A percentile compares a stretch with the other conserved stretches of the same genome.
Conservation (phyloP, 2,113 vertebrate species). For the Oreochromis spilurus region DNA sequence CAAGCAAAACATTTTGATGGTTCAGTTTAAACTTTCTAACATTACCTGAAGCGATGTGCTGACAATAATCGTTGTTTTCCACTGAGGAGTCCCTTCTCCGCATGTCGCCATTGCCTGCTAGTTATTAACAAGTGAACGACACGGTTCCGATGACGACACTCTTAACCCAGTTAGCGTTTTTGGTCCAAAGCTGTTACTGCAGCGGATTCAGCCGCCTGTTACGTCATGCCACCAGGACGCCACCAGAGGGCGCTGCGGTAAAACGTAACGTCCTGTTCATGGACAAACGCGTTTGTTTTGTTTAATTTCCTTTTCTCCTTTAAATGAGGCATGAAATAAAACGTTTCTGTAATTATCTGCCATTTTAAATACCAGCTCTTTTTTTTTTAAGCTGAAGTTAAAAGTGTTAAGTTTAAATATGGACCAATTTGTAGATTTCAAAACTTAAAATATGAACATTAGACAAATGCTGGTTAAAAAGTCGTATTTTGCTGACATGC, state of each 20-base stretch:
- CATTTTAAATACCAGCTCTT: background rate
- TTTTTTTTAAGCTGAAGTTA: background rate
- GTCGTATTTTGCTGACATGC: background rate
- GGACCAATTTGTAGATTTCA: background rate
- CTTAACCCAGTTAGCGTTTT: background rate
- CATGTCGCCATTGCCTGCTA: background rate
- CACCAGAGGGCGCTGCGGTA: background rate
- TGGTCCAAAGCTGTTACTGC: background rate
- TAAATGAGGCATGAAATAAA: background rate
- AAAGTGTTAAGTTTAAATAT: background rate
- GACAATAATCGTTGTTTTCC: constrained; percentile 84
- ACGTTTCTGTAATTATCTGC: background rate
- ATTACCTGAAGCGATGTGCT: constrained; percentile 79
- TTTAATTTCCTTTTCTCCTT: background rate
- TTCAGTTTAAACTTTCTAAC: background rate
- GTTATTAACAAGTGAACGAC: too few relatives aligned
- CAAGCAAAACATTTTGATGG: background rate
- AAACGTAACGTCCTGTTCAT: background rate
- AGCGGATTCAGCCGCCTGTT: background rate
- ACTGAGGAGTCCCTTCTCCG: constrained; percentile 37
- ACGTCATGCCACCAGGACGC: background rate
- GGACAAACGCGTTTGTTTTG: background rate
- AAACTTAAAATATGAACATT: background rate
- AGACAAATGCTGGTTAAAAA: background rate
- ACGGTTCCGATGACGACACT: background rate